Conservation (phyloP, 2,797 vertebrate species). For the Lindbergichthys nudifrons region DNA sequence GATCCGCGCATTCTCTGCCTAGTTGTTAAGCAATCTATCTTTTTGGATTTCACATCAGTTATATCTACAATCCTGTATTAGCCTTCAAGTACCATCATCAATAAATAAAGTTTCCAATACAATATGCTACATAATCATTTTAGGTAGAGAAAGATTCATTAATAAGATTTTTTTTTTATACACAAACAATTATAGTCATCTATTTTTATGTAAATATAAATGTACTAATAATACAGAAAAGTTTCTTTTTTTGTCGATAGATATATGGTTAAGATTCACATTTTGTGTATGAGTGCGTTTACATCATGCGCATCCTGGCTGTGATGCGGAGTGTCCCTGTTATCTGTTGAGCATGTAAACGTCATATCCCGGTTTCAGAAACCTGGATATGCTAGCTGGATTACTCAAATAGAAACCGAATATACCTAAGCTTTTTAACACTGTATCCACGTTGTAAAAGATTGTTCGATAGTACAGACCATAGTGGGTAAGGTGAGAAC, state of each 20-base stretch:
- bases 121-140: conserved; percentile 35
- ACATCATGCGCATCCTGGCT: neutral
- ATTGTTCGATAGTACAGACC: neutral
- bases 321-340: neutral
- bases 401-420: neutral
- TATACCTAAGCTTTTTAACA: neutral
- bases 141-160: conserved; percentile 31
- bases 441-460: neutral
- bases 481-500: neutral
- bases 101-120: conserved; percentile 53
- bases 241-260: conserved; percentile 23
- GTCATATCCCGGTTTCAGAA: neutral
- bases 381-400: neutral
- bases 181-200: conserved; percentile 24
- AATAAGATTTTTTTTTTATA: conserved; percentile 26
- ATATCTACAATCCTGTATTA: conserved; percentile 37
- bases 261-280: conserved; percentile 19
- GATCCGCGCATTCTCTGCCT: conserved; percentile 44
- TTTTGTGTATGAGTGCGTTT: conserved; percentile 6
- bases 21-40: conserved; percentile 13
- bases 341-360: conserved; percentile 16
- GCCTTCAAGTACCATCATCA: conserved; percentile 46
- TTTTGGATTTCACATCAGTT: conserved; percentile 51
- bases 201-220: conserved; percentile 47
- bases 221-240: conserved; percentile 29